Evolutionary conservation across 2,888 invertebrate genomes (phyloP), one percentile per base, ranked within the genome.

Genomic region (Erannis defoliaria): DNA sequence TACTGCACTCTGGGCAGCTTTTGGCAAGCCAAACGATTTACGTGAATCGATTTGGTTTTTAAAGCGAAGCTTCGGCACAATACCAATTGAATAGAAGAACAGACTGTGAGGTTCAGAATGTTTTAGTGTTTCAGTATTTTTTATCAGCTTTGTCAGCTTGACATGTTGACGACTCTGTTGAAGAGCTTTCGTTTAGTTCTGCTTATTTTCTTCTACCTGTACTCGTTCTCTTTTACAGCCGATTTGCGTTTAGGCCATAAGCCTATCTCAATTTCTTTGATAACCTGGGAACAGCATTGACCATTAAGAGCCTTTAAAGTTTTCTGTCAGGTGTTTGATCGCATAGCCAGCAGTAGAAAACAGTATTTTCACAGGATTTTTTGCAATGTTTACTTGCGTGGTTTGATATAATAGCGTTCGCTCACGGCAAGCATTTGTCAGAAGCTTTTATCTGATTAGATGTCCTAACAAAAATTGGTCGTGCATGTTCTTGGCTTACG

Each of bases 1-100:
- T 67, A 69, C 67, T 49, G 53, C 58, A 46, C 56, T 57, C 50
- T 55, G 40, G 37, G 18, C 18, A 29, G 12, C 38, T 23, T 56
- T 54, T 53, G 46, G 50, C 45, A 38, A 53, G 31, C 16, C 26
- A 19, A 62, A 29, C 53, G 35, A 53, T 48, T 62, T 33, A 5
- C 29, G 8, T 50, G 29, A 43, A 49, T 21, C 19, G 33, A 49
- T 21, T 21, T 12, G 8, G 21, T 31, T 37, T 38, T 37, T 14
- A 33, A 48, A n/a, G 14, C 8, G 26, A 10, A n/a, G 21, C 12
- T 21, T 21, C 37, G 10, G 2, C 10, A 18, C 23, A 16, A 23
- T 37, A 29, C 14, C 12, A 23, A 29, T 38, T 51, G 16, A 9
- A 21, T 10, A 23, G 10, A 9, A 16, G 8, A 40, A 10, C 19